phyloP scores from a whole-genome alignment of 2,888 invertebrate species.

The Spilosoma lubricipeda region DNA sequence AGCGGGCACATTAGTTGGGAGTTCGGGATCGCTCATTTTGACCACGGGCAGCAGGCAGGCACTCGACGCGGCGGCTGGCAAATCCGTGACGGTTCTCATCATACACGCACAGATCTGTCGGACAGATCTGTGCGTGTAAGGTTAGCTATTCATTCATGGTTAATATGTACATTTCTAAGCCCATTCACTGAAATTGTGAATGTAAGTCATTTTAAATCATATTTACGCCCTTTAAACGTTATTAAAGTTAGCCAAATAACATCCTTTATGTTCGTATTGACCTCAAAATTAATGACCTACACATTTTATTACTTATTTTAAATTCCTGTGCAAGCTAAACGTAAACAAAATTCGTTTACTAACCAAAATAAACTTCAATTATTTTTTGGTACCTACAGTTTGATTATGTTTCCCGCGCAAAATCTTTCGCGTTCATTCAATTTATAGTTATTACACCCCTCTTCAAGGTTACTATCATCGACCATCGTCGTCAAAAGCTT shows the following conservation, averaged over 20 bases:
- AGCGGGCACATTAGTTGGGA: no score
- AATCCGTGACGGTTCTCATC: no score
- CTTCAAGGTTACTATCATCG: no score
- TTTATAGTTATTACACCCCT: background rate
- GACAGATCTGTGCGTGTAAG: no score
- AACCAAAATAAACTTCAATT: background rate
- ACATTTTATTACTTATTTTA: slow-evolving; percentile 10
- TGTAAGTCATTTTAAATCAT: background rate
- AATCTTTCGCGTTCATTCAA: background rate
- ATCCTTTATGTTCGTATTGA: slow-evolving; percentile 5
- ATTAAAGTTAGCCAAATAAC: background rate
- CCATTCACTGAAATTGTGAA: no score
- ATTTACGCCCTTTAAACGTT: background rate
- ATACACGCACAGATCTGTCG: no score
- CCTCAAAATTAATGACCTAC: slow-evolving; percentile 16
- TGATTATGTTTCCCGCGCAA: background rate
- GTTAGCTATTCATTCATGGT: no score
- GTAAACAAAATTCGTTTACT: background rate
- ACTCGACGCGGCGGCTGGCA: no score
- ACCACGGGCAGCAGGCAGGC: no score
- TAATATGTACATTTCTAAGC: no score
- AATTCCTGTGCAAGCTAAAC: slow-evolving; percentile 2
- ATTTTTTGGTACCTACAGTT: background rate
- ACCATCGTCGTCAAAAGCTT: no score
- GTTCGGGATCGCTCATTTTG: no score